phyloP scores from a whole-genome alignment of 1,140 invertebrate species.

The Anagrus nilaparvatae region DNA sequence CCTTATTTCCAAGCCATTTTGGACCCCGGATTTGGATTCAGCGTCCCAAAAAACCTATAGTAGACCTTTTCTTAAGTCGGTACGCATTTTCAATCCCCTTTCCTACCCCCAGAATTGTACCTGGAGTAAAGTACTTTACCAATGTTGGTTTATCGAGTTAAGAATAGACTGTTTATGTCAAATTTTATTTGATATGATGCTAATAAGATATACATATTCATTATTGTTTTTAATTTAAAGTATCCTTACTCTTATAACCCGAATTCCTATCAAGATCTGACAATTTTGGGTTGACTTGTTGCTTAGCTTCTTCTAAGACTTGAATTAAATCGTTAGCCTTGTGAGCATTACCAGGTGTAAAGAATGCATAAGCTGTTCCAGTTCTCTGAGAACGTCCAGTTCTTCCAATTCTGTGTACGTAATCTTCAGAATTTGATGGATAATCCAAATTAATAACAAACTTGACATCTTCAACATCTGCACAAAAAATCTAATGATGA shows the following conservation, averaged over 20 bases:
- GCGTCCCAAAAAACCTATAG: no score
- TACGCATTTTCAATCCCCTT: no score
- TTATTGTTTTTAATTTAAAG: not conserved
- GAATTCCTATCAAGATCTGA: conserved; percentile 39
- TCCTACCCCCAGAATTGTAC: no score
- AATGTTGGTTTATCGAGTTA: no score
- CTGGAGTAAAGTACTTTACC: no score
- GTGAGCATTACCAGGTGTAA: conserved; percentile 67
- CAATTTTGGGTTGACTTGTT: conserved; percentile 50
- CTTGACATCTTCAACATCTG: conserved; percentile 86
- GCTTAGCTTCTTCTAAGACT: conserved; percentile 61
- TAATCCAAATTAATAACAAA: conserved; percentile 92
- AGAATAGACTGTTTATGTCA: no score
- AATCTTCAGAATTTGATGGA: conserved; percentile 82
- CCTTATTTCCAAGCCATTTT: no score
- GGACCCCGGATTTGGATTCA: no score
- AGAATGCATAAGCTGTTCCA: conserved; percentile 83
- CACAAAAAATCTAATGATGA: conserved; percentile 24
- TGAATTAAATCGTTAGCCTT: conserved; percentile 60
- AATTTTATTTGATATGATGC: no score
- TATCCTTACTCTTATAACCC: conserved; percentile 33
- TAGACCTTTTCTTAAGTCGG: no score
- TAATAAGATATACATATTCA: not conserved
- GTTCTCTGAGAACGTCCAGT: conserved; percentile 74
- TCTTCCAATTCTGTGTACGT: conserved; percentile 83